phyloP scores from a whole-genome alignment of 2,888 invertebrate species.

The Byasa hedistus region DNA sequence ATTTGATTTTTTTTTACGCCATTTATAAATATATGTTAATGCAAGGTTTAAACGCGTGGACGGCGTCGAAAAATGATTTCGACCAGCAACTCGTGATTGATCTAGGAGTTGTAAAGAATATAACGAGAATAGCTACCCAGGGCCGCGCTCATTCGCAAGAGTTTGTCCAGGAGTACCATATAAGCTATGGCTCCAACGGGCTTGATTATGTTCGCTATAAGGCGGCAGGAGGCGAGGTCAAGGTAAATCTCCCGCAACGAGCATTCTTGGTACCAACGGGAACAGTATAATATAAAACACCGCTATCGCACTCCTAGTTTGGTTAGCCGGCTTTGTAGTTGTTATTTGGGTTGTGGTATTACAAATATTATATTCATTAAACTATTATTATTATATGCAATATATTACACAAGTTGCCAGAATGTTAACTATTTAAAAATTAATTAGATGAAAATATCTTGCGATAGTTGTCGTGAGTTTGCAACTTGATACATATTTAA shows the following conservation, averaged over 20 bases:
- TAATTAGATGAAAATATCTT: no score
- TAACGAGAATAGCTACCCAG: constrained; percentile 93
- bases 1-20: constrained; percentile 7
- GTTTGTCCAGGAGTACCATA: constrained; percentile 95
- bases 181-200: constrained; percentile 95
- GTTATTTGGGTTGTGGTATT: constrained; percentile 5
- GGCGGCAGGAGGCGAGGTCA: constrained; percentile 92
- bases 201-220: constrained; percentile 94
- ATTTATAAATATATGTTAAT: constrained; percentile 31
- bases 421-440: neutral
- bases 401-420: neutral
- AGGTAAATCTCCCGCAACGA: constrained; percentile 82
- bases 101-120: constrained; percentile 91
- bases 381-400: neutral
- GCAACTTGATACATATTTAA: no score
- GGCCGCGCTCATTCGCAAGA: constrained; percentile 94
- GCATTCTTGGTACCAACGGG: constrained; percentile 9
- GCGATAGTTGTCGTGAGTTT: no score
- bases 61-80: constrained; percentile 93
- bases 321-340: constrained; percentile 24
- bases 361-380: neutral
- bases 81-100: constrained; percentile 95
- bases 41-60: constrained; percentile 94
- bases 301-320: constrained; percentile 4
- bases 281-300: neutral